A percentile compares a stretch with the other conserved stretches of the same genome.
These are phyloP conservation scores for Colaptes auratus DNA, from an alignment of 2,113 vertebrate genomes.

Conservation along the genomic window DNA sequence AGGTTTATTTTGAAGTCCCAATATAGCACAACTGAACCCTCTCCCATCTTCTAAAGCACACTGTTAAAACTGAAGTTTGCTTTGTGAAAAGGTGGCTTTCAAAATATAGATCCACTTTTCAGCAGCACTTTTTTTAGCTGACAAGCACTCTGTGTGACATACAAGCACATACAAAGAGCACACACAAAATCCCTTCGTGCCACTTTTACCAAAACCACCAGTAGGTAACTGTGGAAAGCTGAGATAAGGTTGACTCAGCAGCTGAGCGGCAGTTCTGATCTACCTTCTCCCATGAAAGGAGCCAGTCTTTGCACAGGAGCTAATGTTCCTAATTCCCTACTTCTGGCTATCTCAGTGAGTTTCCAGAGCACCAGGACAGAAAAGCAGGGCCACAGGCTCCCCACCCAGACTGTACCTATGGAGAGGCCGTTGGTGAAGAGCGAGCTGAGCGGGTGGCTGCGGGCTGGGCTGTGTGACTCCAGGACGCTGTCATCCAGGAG, in stretches of 20 bases:
- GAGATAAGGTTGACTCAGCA: neutral
- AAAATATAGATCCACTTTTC: neutral
- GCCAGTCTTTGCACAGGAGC: neutral
- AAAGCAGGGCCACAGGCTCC: neutral
- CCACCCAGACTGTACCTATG: conserved; percentile 74
- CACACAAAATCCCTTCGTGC: neutral
- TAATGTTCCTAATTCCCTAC: neutral
- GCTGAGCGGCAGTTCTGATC: neutral
- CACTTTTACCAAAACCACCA: neutral
- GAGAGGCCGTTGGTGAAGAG: conserved; percentile 87
- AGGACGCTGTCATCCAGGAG: conserved; percentile 97
- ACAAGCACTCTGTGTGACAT: neutral
- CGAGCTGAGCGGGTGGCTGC: conserved; percentile 67
- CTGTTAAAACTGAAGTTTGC: neutral
- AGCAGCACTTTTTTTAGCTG: neutral
- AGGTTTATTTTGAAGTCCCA: neutral
- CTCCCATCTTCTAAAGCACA: neutral
- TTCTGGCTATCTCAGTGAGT: neutral
- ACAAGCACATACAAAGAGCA: neutral
- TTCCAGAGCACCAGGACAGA: neutral
- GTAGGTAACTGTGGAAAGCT: neutral
- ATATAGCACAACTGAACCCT: neutral
- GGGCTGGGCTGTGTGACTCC: conserved; percentile 89
- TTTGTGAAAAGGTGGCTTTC: neutral
- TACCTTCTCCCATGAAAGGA: neutral